phyloP scores from a whole-genome alignment of 2,888 invertebrate genomes.

The Drosophila kambysellisi region DNA sequence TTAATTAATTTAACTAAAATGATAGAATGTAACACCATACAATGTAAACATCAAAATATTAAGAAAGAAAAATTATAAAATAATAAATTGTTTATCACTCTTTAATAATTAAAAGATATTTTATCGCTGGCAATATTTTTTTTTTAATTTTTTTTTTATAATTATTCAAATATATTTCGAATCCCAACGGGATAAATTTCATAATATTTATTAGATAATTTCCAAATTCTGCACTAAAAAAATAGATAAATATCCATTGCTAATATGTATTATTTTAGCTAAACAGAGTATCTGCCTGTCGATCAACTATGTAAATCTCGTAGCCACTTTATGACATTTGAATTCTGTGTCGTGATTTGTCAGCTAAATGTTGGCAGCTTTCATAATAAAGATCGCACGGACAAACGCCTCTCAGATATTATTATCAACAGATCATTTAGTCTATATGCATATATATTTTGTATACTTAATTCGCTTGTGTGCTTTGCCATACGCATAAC shows the following conservation, averaged over 20 bases:
- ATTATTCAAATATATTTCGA: background rate
- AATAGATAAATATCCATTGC: background rate
- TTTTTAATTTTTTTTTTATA: background rate
- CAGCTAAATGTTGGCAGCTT: conserved; percentile 35
- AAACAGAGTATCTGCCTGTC: background rate
- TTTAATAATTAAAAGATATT: background rate
- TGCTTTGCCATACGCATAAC: conserved; percentile 41
- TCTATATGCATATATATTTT: conserved; percentile 16
- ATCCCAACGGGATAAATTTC: background rate
- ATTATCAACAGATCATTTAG: conserved; percentile 44
- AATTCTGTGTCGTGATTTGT: conserved; percentile 40
- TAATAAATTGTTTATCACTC: background rate
- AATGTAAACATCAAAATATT: background rate
- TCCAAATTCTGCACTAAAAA: background rate
- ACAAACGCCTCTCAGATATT: conserved; percentile 21
- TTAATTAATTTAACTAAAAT: background rate
- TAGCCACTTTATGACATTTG: conserved; percentile 11
- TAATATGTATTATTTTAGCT: no score
- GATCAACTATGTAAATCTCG: background rate
- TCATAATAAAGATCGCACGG: conserved; percentile 14
- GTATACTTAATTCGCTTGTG: conserved; percentile 4
- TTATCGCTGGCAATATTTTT: background rate
- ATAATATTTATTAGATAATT: background rate
- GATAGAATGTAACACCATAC: background rate
- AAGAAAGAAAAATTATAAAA: no score